These are phyloP conservation scores for Caenorhabditis remanei DNA, from an alignment of 1,140 invertebrate genomes.

Conservation along the genomic window DNA sequence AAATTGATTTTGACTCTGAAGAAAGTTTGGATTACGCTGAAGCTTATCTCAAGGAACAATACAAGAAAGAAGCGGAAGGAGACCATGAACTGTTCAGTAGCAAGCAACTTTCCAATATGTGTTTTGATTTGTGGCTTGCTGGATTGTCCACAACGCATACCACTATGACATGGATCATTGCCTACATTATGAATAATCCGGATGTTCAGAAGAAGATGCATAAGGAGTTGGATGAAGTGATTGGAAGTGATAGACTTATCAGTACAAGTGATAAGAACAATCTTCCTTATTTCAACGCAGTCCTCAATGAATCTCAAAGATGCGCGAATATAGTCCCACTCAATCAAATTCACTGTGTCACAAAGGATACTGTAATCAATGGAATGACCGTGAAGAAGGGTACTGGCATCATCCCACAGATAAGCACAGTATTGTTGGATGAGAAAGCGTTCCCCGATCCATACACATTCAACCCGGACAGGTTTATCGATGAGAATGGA, in stretches of 20 bases:
- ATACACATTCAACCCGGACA: constrained; percentile 85
- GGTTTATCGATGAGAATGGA: constrained; percentile 86
- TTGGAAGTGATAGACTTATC: constrained; percentile 73
- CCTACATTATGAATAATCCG: constrained; percentile 78
- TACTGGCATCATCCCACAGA: constrained; percentile 86
- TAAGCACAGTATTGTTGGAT: constrained; percentile 90
- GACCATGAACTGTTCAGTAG: constrained; percentile 43
- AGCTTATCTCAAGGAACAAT: constrained; percentile 65
- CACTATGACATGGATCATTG: constrained; percentile 78
- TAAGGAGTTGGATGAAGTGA: constrained; percentile 74
- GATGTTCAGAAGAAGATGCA: constrained; percentile 77
- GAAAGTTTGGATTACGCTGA: constrained; percentile 61
- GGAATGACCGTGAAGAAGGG: constrained; percentile 80
- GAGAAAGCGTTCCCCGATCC: constrained; percentile 85
- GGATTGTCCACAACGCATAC: constrained; percentile 79
- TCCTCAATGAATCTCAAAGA: constrained; percentile 68
- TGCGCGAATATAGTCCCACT: constrained; percentile 61
- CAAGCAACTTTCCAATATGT: constrained; percentile 58
- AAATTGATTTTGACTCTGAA: constrained; percentile 54
- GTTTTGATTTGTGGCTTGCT: constrained; percentile 76
- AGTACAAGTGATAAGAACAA: constrained; percentile 70
- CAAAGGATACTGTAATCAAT: constrained; percentile 83
- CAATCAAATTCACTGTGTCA: constrained; percentile 56
- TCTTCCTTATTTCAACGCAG: constrained; percentile 60
- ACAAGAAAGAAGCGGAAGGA: constrained; percentile 54